A percentile compares a stretch with the other conserved stretches of the same genome.
phyloP scores from a whole-genome alignment of 1,140 invertebrate genomes.

The Euwallacea fornicatus region DNA sequence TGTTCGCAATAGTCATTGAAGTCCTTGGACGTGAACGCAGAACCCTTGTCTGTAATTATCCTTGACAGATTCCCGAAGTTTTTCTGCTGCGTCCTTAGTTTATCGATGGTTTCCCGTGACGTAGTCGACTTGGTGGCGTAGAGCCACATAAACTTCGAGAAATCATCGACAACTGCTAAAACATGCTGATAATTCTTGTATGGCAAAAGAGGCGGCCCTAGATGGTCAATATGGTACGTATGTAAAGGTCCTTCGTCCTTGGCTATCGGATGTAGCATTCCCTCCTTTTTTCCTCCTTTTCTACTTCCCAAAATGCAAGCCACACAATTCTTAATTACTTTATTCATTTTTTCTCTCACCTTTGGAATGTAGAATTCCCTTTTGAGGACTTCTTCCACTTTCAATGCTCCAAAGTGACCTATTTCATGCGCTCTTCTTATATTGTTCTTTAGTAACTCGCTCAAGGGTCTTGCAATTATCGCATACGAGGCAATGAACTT shows the following conservation, averaged over 20 bases:
- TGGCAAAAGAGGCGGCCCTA: too few relatives aligned
- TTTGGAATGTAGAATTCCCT: neutral
- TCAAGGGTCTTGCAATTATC: conserved; percentile 45
- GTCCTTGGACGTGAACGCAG: conserved; percentile 50
- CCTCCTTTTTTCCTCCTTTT: neutral
- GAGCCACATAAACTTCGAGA: neutral
- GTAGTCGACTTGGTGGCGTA: conserved; percentile 35
- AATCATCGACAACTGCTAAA: neutral
- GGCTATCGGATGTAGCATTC: neutral
- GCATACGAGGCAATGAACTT: conserved; percentile 44
- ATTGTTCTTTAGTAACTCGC: conserved; percentile 27
- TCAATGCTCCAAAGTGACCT: neutral
- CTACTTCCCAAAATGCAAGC: neutral
- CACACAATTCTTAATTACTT: neutral
- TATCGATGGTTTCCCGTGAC: conserved; percentile 43
- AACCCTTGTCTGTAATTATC: conserved; percentile 48
- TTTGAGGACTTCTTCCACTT: neutral
- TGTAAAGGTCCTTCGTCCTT: too few relatives aligned
- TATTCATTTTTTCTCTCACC: neutral
- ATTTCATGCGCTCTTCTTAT: neutral
- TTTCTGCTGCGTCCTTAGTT: conserved; percentile 9
- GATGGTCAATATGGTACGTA: too few relatives aligned
- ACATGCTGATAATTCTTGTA: neutral
- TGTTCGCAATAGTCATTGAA: conserved; percentile 44
- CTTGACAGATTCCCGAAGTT: conserved; percentile 49